Evolutionary conservation across 2,888 invertebrate genomes (phyloP).

Genomic region (Eremobia ochroleuca): DNA sequence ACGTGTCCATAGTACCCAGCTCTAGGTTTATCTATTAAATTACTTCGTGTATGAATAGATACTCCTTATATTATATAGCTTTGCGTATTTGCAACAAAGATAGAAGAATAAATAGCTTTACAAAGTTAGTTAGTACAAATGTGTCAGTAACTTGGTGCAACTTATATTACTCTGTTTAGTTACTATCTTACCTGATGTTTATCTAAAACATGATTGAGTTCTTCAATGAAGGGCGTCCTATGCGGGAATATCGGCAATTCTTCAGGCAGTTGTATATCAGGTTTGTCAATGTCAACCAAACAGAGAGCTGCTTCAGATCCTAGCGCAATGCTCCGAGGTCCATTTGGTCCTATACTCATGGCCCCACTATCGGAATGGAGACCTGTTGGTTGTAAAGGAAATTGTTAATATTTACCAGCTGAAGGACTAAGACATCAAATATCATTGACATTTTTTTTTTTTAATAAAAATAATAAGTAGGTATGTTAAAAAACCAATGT

Average conservation of each 20-base stretch:
- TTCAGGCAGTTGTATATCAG: slow-evolving; percentile 98
- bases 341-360: slow-evolving; percentile 77
- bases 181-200: slow-evolving; percentile 91
- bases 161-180: background rate
- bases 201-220: slow-evolving; percentile 94
- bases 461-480: too few relatives aligned
- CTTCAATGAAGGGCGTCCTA: slow-evolving; percentile 96
- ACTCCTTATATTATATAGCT: background rate
- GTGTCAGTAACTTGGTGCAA: background rate
- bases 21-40: too few relatives aligned
- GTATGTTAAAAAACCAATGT: background rate
- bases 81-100: background rate
- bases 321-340: slow-evolving; percentile 91
- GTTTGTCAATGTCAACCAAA: slow-evolving; percentile 98
- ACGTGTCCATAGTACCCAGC: too few relatives aligned
- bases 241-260: slow-evolving; percentile 98
- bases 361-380: slow-evolving; percentile 92
- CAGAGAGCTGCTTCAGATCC: slow-evolving; percentile 97
- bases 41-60: too few relatives aligned
- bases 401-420: background rate
- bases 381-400: slow-evolving; percentile 78
- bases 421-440: background rate
- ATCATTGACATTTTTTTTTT: background rate
- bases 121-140: background rate
- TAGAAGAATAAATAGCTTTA: background rate